These are phyloP conservation scores for Cyclophora punctaria DNA, from an alignment of 2,888 invertebrate genomes.

Conservation along the genomic window DNA sequence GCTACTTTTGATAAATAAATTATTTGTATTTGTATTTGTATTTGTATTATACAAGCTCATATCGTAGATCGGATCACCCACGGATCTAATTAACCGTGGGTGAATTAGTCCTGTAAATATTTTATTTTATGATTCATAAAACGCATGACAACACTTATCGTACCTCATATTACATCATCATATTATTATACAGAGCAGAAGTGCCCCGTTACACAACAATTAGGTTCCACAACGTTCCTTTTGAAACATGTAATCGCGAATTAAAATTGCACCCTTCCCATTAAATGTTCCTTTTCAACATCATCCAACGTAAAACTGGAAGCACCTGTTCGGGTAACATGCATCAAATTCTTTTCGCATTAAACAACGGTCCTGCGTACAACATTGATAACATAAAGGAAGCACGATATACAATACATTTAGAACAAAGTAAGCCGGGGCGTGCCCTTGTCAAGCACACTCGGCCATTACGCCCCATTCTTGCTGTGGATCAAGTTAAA, in stretches of 20 bases:
- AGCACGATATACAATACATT: constrained; percentile 56
- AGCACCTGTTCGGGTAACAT: not conserved
- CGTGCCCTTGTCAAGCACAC: constrained; percentile 60
- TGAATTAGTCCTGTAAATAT: not conserved
- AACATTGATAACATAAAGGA: constrained; percentile 32
- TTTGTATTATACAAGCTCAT: too few species aligned
- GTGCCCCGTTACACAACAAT: too few species aligned
- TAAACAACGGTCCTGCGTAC: not conserved
- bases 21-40: too few species aligned
- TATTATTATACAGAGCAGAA: too few species aligned
- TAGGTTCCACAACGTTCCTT: too few species aligned
- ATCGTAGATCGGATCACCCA: not conserved
- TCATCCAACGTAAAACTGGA: not conserved
- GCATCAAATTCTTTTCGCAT: not conserved
- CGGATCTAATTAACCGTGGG: not conserved
- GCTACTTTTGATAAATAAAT: too few species aligned
- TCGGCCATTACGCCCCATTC: constrained; percentile 44
- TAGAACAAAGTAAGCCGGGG: constrained; percentile 48
- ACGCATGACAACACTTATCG: too few species aligned
- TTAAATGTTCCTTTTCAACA: not conserved
- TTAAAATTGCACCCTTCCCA: not conserved
- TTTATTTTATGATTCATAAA: not conserved
- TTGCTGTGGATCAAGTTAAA: too few species aligned
- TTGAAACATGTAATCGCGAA: not conserved
- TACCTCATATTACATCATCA: too few species aligned